A percentile compares a stretch with the other conserved stretches of the same genome.
Conservation (phyloP, 1,140 invertebrate species). For the Epicauta chinensis region DNA sequence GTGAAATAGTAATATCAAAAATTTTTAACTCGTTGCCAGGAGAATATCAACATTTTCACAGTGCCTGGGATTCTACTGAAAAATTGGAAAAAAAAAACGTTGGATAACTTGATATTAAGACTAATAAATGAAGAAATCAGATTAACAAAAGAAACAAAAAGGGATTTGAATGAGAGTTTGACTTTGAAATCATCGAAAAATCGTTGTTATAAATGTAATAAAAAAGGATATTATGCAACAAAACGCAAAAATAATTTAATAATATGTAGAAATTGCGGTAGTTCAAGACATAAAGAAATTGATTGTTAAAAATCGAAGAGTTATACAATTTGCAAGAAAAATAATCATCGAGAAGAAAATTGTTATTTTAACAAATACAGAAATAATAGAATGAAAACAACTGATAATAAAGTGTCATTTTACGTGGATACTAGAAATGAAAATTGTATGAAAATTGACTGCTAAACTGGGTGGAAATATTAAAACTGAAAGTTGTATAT, state of each 20-base stretch:
- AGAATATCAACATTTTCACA: constrained; percentile 20
- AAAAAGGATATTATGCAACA: no score
- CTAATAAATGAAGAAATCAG: neutral
- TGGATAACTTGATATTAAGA: constrained; percentile 6
- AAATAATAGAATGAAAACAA: neutral
- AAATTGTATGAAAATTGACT: neutral
- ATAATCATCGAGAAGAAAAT: neutral
- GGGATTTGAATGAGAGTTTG: no score
- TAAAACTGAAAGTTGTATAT: neutral
- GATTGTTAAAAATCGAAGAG: neutral
- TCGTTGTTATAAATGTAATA: neutral
- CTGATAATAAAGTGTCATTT: neutral
- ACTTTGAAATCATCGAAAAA: neutral
- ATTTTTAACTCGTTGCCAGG: constrained; percentile 30
- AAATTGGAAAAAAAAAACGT: constrained; percentile 13
- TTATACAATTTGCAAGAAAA: neutral
- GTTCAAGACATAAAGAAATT: neutral
- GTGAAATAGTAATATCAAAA: constrained; percentile 31
- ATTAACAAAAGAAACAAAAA: neutral
- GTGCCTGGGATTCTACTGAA: constrained; percentile 23
- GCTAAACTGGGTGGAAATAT: neutral
- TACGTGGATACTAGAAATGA: neutral
- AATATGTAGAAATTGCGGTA: neutral
- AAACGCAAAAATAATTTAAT: neutral
- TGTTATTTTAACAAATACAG: neutral